Percentiles rank a stretch among this genome's conserved stretches.
Conservation (phyloP, 2,797 vertebrate genomes). For the Ibycter americanus region DNA sequence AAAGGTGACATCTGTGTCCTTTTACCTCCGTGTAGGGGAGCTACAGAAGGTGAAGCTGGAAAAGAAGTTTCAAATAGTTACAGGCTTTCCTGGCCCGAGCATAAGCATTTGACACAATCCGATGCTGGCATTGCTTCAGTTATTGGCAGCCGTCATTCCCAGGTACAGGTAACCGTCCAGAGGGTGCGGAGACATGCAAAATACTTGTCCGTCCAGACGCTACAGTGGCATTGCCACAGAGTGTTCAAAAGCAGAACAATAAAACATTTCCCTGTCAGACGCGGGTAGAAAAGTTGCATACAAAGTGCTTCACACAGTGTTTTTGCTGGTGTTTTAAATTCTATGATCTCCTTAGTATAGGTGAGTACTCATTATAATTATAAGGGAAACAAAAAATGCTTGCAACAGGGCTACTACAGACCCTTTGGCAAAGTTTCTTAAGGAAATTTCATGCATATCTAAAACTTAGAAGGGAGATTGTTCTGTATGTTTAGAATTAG, state of each 20-base stretch:
- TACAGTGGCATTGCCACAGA: background rate
- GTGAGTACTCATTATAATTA: background rate
- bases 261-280: background rate
- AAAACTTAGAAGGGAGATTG: background rate
- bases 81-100: conserved; percentile 82
- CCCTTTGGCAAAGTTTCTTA: background rate
- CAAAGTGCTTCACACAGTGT: background rate
- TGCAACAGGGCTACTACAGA: background rate
- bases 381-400: background rate
- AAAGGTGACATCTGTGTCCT: background rate
- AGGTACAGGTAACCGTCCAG: conserved; percentile 20
- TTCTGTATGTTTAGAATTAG: background rate
- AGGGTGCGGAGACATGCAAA: fast-evolving
- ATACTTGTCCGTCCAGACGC: fast-evolving
- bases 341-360: background rate
- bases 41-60: conserved; percentile 79
- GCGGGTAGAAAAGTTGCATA: fast-evolving
- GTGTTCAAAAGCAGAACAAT: background rate
- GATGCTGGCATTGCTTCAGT: conserved; percentile 74
- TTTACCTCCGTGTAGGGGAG: conserved; percentile 30
- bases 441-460: background rate
- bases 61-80: conserved; percentile 72
- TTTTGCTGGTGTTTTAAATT: background rate
- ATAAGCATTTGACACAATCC: conserved; percentile 76
- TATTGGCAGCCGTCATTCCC: conserved; percentile 76